Percentiles rank a stretch among this genome's conserved stretches.
These are phyloP conservation scores for Agrotis exclamationis DNA, from an alignment of 2,888 invertebrate species.

Conservation along the genomic window DNA sequence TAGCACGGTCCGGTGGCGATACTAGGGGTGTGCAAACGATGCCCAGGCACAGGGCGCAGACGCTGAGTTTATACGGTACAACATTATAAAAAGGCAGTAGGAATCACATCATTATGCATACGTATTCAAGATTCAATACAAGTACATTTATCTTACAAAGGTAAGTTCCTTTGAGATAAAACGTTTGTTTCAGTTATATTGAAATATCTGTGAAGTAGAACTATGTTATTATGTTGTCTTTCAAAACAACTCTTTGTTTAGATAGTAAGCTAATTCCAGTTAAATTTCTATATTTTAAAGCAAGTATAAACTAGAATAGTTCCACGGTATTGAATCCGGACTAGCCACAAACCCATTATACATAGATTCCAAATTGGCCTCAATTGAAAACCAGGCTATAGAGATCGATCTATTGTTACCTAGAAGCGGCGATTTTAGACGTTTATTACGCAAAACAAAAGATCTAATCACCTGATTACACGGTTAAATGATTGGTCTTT, in stretches of 20 bases:
- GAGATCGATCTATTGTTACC: background rate
- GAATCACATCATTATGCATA: background rate
- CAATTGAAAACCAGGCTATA: conserved; percentile 8
- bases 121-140: background rate
- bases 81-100: too few species aligned
- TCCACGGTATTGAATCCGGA: conserved; percentile 1
- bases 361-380: conserved; percentile 10
- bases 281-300: background rate
- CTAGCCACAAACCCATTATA: conserved; percentile 2
- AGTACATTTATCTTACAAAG: background rate
- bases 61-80: too few species aligned
- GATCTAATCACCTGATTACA: background rate
- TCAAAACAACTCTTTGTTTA: background rate
- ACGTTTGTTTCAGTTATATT: background rate
- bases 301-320: conserved; percentile 12
- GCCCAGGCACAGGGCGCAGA: too few species aligned
- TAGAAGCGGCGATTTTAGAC: background rate
- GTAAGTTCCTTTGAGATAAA: background rate
- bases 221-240: background rate
- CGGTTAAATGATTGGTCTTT: background rate
- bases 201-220: background rate
- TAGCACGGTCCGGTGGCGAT: background rate
- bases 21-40: too few species aligned
- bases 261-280: background rate
- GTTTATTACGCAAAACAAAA: background rate